Evolutionary conservation across 2,113 vertebrate species (phyloP), one percentile per base, ranked within the genome.

Genomic region (Isichthys henryi): DNA sequence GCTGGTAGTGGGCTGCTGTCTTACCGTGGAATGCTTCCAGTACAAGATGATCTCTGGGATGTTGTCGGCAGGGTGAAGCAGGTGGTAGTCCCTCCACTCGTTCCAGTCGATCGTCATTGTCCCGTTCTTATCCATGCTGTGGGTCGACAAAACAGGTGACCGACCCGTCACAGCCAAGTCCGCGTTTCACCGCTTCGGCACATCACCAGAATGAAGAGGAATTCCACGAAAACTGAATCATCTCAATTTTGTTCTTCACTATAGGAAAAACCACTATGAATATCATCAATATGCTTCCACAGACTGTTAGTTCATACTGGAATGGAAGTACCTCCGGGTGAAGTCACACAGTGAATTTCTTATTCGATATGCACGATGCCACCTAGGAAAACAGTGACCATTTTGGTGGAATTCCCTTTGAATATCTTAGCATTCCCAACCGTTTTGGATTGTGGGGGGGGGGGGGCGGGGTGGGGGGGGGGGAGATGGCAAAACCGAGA

Each of bases 11-110:
- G 50, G 49, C 1, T 3, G 3, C 5, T 1, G 31, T 10, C 96
- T 94, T 91, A 99, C 98, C 94, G 98, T 99, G 70, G 98, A 99
- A 93, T 97, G 98, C 93, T 99, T 99, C 98, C 98, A 99, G 95
- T 99, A 99, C 0, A 99, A 95, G 92, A 99, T 99, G 95, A 99
- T 99, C 95, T 99, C 98, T 0, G 98, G 98, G 92, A 99, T 96
- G 95, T 96, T 98, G 62, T 98, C 98, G 0, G 96, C 96, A 0
- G 97, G 96, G 83, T 98, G 97, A 91, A 96, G 91, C 27, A 97
- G 93, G 87, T 97, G 95, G 91, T 97, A 97, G 91, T 97, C 97
- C 89, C 98, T 94, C 98, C 98, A 99, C 89, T 99, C 98, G 0
- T 97, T 97, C 95, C 97, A 98, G 90, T 97, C 95, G 23, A 99